Base-by-base conservation (phyloP, 2,888 invertebrate genomes). In the Phortica magna region DNA sequence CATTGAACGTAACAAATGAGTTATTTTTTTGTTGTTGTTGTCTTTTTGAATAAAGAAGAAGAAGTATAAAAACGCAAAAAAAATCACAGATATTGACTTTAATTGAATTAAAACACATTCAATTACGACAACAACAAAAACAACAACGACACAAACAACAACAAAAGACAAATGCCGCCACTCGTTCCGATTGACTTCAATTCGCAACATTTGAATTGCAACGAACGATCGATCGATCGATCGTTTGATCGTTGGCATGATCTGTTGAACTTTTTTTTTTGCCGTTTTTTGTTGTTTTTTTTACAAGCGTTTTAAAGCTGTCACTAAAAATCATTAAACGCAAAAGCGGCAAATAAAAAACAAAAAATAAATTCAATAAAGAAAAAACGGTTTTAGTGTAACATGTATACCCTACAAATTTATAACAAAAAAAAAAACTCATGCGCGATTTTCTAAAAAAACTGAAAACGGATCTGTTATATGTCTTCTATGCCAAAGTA, bases 71-170 rank as follows among this genome's bases (percentile, higher is more conserved):
- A 59, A 59, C 59, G n/a, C 0, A 41, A 48, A 48, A 48, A 48
- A 48, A 48, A 48, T 64, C 31, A 14, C 64, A 64, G 39, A 61
- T 61, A 10, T 19, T 61, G 9, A 1, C 22, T 65, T 41, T 67
- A 67, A 67, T 67, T 67, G 41, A 67, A 67, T 67, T 67, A 67
- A 67, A 67, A 10, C 42, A 17, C 31, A 67, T 41, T 31, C 67
- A 67, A 67, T 67, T 67, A 17, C 64, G 39, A 64, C 64, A 64
- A 31, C 64, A 64, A 59, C 17, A 53, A 31, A 31, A 64, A 48
- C 48, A 48, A 48, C 48, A 48, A 48, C 41, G 39, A n/a, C 61
- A 22, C 17, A 19, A 61, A 31, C 64, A 64, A 48, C 48, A 48
- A 48, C 48, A 48, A 48, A 48, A 48, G 48, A 9, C 5, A 48